Evolutionary conservation across 2,888 invertebrate species (phyloP), one percentile per base, ranked within the genome.

Genomic region (Mythimna albipuncta): DNA sequence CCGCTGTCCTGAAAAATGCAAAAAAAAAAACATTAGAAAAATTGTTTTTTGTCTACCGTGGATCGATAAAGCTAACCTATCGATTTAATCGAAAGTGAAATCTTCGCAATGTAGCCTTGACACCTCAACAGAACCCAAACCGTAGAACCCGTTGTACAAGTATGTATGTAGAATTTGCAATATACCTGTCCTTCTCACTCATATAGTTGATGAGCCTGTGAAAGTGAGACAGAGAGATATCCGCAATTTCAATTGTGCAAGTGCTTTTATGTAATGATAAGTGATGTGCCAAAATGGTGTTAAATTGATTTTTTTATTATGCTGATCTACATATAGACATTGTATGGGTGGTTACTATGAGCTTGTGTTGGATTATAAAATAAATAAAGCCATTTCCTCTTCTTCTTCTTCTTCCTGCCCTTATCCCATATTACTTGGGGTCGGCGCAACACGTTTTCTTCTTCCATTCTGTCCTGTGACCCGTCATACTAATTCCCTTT

Each of bases 71-170:
- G 10, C 16, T 11, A 52, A 52, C 58, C 4, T 59, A 64, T 67
- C n/a, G 64, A 70, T 54, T 64, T 35, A 7, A 67, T 71, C 64
- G 70, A 74, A 82, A 82, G 82, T 82, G 79, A 79, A 82, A 82
- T 82, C 77, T 74, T 82, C 70, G 64, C 47, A 9, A 64, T 13
- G 13, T 35, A 62, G 55, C 82, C 77, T 82, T 82, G 82, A 79
- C 69, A 75, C 68, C 50, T 74, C 55, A 10, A 54, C 47, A 54
- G 32, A 35, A 68, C 54, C 35, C 52, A 59, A 75, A 72, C n/a
- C 41, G 26, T 19, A 5, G 44, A 72, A 82, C 69, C 59, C 35
- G 68, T 68, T 79, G 57, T 61, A 64, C 77, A 64, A 66, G 62
- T 69, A 70, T 52, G 67, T 65, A 67, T 52, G 67, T 65, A 67